Evolutionary conservation across 2,113 vertebrate species (phyloP).

Genomic region (Circaetus cinerascens): DNA sequence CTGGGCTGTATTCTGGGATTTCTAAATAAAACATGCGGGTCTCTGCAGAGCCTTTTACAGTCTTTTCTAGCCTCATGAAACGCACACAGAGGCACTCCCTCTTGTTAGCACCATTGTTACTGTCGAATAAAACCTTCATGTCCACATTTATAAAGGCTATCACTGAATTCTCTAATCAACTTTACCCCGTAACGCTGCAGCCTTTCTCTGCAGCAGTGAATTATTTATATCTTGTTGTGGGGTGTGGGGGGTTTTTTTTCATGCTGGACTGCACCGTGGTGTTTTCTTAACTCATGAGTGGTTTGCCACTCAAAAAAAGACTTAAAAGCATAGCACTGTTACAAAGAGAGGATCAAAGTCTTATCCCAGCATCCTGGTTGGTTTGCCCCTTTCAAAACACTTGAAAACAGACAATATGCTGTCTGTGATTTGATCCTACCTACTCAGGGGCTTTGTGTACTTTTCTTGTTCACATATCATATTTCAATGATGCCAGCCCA

Average conservation of each 20-base stretch:
- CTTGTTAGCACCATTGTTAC: neutral
- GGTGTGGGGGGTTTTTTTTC: neutral
- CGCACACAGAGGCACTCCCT: neutral
- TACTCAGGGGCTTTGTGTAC: neutral
- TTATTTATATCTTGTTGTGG: neutral
- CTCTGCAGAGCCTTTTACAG: neutral
- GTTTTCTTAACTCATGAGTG: conserved; percentile 52
- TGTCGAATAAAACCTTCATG: neutral
- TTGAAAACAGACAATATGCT: conserved; percentile 44
- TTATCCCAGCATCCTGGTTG: conserved; percentile 41
- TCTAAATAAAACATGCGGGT: neutral
- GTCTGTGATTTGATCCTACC: conserved; percentile 27
- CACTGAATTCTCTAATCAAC: neutral
- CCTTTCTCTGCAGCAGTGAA: neutral
- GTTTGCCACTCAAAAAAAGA: conserved; percentile 16
- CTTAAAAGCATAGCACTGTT: conserved; percentile 28
- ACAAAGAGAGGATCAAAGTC: conserved; percentile 60
- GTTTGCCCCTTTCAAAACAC: conserved; percentile 46
- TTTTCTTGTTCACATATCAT: neutral
- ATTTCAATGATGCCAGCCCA: neutral
- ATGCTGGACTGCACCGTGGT: neutral
- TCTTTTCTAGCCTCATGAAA: neutral
- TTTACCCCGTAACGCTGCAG: neutral
- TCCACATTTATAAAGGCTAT: neutral
- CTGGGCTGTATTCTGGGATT: neutral